Percentiles rank a stretch among this genome's conserved stretches.
Evolutionary conservation across 2,888 invertebrate species (phyloP).

Genomic region (Clitarchus hookeri): DNA sequence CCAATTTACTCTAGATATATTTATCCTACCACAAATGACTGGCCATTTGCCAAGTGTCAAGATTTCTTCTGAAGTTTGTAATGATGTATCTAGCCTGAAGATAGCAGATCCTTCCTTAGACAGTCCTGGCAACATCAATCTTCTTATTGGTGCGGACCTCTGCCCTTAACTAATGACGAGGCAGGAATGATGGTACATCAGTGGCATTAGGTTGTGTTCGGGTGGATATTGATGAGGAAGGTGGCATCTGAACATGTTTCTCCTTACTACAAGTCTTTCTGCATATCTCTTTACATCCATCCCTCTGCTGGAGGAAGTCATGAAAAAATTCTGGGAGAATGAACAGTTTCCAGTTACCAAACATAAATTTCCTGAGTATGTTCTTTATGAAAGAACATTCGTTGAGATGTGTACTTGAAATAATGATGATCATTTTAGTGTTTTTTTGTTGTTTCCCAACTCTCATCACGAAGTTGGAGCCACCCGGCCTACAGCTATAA

Average conservation of each 20-base stretch:
- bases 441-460: no score
- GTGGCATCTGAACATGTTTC: not conserved
- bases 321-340: not conserved
- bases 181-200: no score
- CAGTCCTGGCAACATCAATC: no score
- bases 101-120: no score
- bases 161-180: no score
- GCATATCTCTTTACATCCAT: not conserved
- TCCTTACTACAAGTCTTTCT: not conserved
- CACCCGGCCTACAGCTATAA: no score
- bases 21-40: not conserved
- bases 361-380: not conserved
- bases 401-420: not conserved
- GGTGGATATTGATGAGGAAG: not conserved
- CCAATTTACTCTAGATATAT: not conserved
- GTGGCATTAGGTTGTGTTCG: no score
- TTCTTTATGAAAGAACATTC: not conserved
- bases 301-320: not conserved
- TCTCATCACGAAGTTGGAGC: no score
- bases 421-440: no score
- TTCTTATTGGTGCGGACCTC: no score
- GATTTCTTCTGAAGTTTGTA: not conserved
- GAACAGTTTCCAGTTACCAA: not conserved
- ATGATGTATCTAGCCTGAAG: no score
- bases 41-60: not conserved